Conservation (phyloP, 2,888 invertebrate species). For the Eurytoma adleriae region DNA sequence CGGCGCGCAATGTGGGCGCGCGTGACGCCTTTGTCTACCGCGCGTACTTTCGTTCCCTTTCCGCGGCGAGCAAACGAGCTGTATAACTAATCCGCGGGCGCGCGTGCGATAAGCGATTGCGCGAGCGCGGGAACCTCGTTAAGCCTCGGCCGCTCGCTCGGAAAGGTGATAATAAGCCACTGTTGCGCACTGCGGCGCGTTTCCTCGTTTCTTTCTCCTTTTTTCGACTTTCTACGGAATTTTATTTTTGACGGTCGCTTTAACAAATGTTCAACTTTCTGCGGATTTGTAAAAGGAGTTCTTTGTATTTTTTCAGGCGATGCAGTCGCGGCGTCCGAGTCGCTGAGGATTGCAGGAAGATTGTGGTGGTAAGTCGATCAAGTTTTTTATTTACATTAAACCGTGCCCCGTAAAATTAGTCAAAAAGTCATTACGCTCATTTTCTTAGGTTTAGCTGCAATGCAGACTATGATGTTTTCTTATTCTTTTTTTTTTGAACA, state of each 20-base stretch:
- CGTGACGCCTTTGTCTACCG: not conserved
- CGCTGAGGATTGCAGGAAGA: constrained; percentile 52
- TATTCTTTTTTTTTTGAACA: no score
- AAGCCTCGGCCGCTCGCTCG: constrained; percentile 36
- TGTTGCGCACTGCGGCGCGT: constrained; percentile 5
- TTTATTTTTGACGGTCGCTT: not conserved
- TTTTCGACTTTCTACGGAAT: constrained; percentile 1
- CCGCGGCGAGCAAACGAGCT: constrained; percentile 32
- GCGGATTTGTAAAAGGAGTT: constrained; percentile 21
- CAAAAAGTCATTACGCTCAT: not conserved
- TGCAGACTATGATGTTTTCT: no score
- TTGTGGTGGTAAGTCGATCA: constrained; percentile 54
- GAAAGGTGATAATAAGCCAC: constrained; percentile 53
- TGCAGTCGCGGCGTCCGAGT: constrained; percentile 51
- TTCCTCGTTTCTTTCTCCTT: not conserved
- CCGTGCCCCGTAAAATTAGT: not conserved
- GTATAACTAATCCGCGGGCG: not conserved
- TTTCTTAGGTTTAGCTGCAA: no score
- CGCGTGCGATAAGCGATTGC: constrained; percentile 49
- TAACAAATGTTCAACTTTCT: not conserved
- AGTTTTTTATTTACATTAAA: no score
- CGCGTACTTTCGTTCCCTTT: not conserved
- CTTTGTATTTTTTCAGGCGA: constrained; percentile 48
- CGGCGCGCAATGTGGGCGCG: no score
- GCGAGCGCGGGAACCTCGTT: constrained; percentile 42